Evolutionary conservation across 2,113 vertebrate genomes (phyloP).

Genomic region (Sinocyclocheilus anophthalmus): DNA sequence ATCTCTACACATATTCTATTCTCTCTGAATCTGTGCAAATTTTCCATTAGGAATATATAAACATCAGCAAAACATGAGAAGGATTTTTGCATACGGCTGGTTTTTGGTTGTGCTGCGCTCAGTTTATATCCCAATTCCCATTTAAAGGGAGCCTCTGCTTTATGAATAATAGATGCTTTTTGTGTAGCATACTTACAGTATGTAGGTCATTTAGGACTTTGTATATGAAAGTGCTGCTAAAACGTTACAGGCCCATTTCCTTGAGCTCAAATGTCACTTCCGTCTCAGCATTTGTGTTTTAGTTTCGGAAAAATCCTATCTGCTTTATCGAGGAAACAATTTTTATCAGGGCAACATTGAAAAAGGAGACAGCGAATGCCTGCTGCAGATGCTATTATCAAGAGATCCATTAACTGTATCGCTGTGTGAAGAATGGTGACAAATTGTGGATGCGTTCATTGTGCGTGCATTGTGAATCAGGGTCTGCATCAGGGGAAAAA

Average conservation of each 20-base stretch:
- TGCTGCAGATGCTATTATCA: slow-evolving; percentile 59
- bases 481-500: slow-evolving; percentile 29
- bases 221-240: slow-evolving; percentile 42
- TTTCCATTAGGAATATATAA: neutral
- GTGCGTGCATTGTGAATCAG: slow-evolving; percentile 50
- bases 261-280: slow-evolving; percentile 13
- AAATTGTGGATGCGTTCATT: slow-evolving; percentile 49
- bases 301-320: slow-evolving; percentile 30
- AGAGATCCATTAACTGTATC: slow-evolving; percentile 58
- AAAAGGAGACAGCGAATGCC: slow-evolving; percentile 47
- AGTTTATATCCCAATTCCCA: slow-evolving; percentile 25
- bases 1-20: neutral
- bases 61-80: slow-evolving; percentile 10
- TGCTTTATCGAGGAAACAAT: slow-evolving; percentile 4
- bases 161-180: slow-evolving; percentile 57
- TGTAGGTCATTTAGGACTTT: slow-evolving; percentile 53
- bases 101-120: slow-evolving; percentile 20
- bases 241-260: slow-evolving; percentile 35
- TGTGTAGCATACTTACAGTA: slow-evolving; percentile 50
- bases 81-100: neutral
- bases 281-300: neutral
- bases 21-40: neutral
- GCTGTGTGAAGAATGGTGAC: slow-evolving; percentile 48
- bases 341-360: slow-evolving; percentile 21
- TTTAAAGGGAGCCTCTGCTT: slow-evolving; percentile 41